phyloP scores from a whole-genome alignment of 2,797 vertebrate species.

The Hozukius guyotensis region DNA sequence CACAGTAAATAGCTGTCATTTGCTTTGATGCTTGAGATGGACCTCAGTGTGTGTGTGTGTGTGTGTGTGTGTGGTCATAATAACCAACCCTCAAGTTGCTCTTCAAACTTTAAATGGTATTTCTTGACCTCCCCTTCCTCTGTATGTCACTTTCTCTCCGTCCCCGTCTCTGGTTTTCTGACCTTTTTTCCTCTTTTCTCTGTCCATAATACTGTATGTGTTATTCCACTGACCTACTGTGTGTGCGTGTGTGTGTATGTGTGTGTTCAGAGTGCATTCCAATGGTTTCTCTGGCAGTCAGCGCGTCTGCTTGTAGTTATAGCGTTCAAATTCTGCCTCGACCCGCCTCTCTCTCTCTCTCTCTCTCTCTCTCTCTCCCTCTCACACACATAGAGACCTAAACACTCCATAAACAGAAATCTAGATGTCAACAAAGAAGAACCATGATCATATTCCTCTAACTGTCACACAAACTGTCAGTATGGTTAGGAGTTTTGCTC shows the following conservation, averaged over 20 bases:
- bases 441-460: background rate
- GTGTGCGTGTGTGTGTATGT: slow-evolving; percentile 37
- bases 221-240: slow-evolving; percentile 34
- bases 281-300: slow-evolving; percentile 70
- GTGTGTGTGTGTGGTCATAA: slow-evolving; percentile 25
- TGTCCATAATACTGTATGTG: slow-evolving; percentile 3
- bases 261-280: slow-evolving; percentile 67
- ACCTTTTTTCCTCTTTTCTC: slow-evolving; percentile 17
- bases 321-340: slow-evolving; percentile 27
- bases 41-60: background rate
- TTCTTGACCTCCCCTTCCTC: slow-evolving; percentile 13
- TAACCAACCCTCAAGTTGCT: slow-evolving; percentile 12
- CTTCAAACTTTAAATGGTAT: slow-evolving; percentile 43
- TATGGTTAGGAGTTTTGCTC: background rate
- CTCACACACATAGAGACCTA: background rate
- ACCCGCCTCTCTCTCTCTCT: background rate
- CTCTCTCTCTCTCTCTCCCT: background rate
- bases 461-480: background rate
- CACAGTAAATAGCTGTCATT: slow-evolving; percentile 47
- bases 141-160: background rate
- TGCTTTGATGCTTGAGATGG: slow-evolving; percentile 27
- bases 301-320: slow-evolving; percentile 56
- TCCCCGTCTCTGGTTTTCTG: background rate
- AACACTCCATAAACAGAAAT: background rate
- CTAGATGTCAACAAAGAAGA: slow-evolving; percentile 15